Evolutionary conservation across 2,797 vertebrate genomes (phyloP), one percentile per base, ranked within the genome.

Genomic region (Carduelis carduelis): DNA sequence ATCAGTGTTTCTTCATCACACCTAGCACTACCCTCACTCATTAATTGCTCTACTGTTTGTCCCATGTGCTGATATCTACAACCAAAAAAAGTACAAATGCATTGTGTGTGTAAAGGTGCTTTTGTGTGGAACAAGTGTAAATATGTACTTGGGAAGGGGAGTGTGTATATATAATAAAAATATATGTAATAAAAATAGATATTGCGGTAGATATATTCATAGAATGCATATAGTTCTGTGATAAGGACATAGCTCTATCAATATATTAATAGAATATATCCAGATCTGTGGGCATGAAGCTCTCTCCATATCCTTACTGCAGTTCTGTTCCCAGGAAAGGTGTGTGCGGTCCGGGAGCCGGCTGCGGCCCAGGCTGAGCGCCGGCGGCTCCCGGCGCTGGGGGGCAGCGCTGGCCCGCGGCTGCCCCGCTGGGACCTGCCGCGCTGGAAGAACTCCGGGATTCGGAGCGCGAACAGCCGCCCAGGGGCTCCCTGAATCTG

Each of bases 381-480:
- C 52, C 5, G 81, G 63, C 63, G 43, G 41, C 30, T 16, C 30
- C 41, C 11, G 61, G 61, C 63, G 64, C 95, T 94, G 87, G 97
- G 86, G 90, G 96, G 96, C 96, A 95, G 89, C 94, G 66, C 81
- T 69, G 83, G 8, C 55, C 83, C 79, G 53, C 76, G 26, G 28
- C 89, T 70, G 46, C 34, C 64, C 60, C 1, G 28, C 56, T 5
- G n/a, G 3, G 34, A 3, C 34, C n/a, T 27, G 2, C 46, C 4
- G 2, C 0, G n/a, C 35, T 16, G 74, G 11, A 2, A 24, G 28
- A 34, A 1, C 35, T 0, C 20, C 2, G 0, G 7, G 3, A 3
- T 4, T 2, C 2, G 21, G 44, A 9, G 7, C 0, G 22, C 53
- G 2, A 0, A 0, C 11, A 1, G n/a, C 0, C 35, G 4, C 12